phyloP scores from a whole-genome alignment of 2,888 invertebrate species.

The Epinotia demarniana region DNA sequence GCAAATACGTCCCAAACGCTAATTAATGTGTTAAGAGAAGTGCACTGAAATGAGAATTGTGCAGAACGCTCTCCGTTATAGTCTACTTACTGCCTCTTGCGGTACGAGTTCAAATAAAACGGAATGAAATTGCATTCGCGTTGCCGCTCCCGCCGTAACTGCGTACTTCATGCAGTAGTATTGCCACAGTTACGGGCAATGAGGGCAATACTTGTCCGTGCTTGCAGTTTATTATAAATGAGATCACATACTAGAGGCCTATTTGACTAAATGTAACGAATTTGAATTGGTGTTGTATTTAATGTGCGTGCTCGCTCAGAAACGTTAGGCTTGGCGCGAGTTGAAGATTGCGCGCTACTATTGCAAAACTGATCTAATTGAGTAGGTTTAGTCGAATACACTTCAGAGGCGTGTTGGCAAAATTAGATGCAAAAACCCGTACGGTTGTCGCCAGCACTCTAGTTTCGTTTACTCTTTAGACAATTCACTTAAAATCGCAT shows the following conservation, averaged over 20 bases:
- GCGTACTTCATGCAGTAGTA: conserved; percentile 56
- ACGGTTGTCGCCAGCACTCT: background rate
- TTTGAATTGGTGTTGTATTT: conserved; percentile 1
- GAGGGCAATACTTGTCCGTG: conserved; percentile 61
- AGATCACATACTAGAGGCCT: conserved; percentile 30
- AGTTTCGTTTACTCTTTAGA: conserved; percentile 10
- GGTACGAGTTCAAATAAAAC: conserved; percentile 67
- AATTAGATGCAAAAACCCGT: conserved; percentile 30
- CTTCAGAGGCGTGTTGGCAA: background rate
- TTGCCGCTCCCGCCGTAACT: conserved; percentile 52
- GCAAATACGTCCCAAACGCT: conserved; percentile 35
- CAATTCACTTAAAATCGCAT: conserved; percentile 22
- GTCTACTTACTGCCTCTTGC: conserved; percentile 53
- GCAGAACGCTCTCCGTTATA: conserved; percentile 52
- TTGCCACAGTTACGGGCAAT: conserved; percentile 61
- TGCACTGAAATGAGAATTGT: conserved; percentile 42
- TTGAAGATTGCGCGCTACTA: background rate
- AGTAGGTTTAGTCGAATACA: background rate
- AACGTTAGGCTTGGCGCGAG: background rate
- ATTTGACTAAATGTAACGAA: background rate
- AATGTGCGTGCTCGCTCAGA: background rate
- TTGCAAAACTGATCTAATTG: background rate
- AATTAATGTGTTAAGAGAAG: conserved; percentile 37
- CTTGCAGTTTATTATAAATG: conserved; percentile 48
- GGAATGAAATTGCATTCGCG: conserved; percentile 62